Evolutionary conservation across 2,888 invertebrate species (phyloP).

Genomic region (Pachydiplax longipennis): DNA sequence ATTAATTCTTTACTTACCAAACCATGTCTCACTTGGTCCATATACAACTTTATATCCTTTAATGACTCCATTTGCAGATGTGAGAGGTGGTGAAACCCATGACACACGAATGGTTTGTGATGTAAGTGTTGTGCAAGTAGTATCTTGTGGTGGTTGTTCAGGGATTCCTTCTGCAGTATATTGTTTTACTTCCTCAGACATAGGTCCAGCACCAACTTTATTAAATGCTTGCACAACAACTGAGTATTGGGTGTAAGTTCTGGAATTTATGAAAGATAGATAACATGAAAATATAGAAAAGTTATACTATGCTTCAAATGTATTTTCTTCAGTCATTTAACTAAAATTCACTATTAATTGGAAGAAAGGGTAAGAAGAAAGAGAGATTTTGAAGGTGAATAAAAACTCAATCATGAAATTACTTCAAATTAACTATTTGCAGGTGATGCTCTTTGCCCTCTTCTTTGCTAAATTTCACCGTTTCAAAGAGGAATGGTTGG

Average conservation of each 20-base stretch:
- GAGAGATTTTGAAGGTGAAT: neutral
- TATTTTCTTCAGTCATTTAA: too few relatives aligned
- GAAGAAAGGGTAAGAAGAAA: too few relatives aligned
- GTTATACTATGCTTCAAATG: too few relatives aligned
- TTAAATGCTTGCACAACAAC: slow-evolving; percentile 95
- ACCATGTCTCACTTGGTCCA: slow-evolving; percentile 90
- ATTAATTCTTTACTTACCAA: slow-evolving; percentile 70
- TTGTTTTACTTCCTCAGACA: slow-evolving; percentile 86
- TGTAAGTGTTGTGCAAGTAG: slow-evolving; percentile 89
- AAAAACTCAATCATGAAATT: slow-evolving; percentile 54
- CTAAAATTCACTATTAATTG: too few relatives aligned
- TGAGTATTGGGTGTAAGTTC: slow-evolving; percentile 94
- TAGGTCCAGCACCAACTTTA: slow-evolving; percentile 91
- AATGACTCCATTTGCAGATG: slow-evolving; percentile 91
- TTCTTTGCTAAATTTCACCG: slow-evolving; percentile 89
- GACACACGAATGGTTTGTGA: slow-evolving; percentile 93
- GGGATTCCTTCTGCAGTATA: slow-evolving; percentile 95
- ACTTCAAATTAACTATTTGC: slow-evolving; percentile 80
- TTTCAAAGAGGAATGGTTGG: slow-evolving; percentile 88
- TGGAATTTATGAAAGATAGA: slow-evolving; percentile 55
- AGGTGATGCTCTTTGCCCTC: slow-evolving; percentile 90
- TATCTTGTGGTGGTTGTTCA: slow-evolving; percentile 90
- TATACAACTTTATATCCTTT: slow-evolving; percentile 95
- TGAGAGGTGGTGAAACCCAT: slow-evolving; percentile 93
- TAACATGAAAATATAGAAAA: neutral